These are phyloP conservation scores for Pangasianodon hypophthalmus DNA, from an alignment of 2,113 vertebrate species.

Conservation along the genomic window DNA sequence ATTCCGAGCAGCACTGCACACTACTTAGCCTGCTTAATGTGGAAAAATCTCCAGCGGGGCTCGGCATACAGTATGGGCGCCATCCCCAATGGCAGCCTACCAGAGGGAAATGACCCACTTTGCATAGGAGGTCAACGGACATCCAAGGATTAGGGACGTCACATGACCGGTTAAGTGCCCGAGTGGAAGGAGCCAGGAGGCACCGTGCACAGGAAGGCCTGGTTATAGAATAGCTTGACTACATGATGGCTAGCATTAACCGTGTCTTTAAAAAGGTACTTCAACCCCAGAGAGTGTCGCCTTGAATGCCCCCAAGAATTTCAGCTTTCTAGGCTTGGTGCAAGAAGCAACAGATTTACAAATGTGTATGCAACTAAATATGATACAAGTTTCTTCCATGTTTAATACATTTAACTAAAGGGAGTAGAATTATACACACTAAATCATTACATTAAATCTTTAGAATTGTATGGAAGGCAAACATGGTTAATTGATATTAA, in stretches of 20 bases:
- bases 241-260: slow-evolving; percentile 46
- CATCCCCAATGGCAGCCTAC: slow-evolving; percentile 40
- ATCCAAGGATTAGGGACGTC: slow-evolving; percentile 35
- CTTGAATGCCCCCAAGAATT: slow-evolving; percentile 38
- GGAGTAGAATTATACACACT: neutral
- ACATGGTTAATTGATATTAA: neutral
- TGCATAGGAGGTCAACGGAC: slow-evolving; percentile 38
- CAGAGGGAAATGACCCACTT: slow-evolving; percentile 54
- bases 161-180: slow-evolving; percentile 46
- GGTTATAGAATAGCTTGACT: slow-evolving; percentile 57
- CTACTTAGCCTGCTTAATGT: slow-evolving; percentile 62
- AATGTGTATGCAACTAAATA: neutral
- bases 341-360: slow-evolving; percentile 29
- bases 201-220: slow-evolving; percentile 53
- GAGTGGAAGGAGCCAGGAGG: slow-evolving; percentile 48
- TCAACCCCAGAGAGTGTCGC: slow-evolving; percentile 39
- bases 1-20: slow-evolving; percentile 48
- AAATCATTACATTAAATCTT: neutral
- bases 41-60: slow-evolving; percentile 61
- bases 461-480: neutral
- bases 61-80: slow-evolving; percentile 38
- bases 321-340: slow-evolving; percentile 5
- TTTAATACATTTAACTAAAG: neutral
- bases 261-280: slow-evolving; percentile 50
- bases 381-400: neutral